Evolutionary conservation across 1,140 invertebrate species (phyloP).

Genomic region (Drosophila persimilis): DNA sequence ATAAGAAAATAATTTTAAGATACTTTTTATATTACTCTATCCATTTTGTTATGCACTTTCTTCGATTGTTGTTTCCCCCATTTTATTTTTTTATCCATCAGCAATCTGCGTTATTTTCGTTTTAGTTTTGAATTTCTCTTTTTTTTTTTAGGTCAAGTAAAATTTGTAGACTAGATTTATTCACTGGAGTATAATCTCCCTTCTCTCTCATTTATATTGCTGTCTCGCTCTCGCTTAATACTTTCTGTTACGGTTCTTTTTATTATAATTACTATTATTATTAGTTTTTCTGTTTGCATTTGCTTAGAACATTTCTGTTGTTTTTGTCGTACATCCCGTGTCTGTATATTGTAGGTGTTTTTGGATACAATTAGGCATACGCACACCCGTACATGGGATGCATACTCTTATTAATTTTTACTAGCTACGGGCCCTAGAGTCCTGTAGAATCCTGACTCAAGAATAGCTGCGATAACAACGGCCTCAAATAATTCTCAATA

Average conservation of each 20-base stretch:
- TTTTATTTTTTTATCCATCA: neutral
- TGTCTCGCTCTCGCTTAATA: constrained; percentile 50
- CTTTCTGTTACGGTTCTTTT: constrained; percentile 58
- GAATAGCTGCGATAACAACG: constrained; percentile 54
- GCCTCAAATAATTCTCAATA: constrained; percentile 40
- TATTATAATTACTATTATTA: constrained; percentile 14
- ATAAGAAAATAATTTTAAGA: constrained; percentile 76
- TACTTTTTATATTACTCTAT: constrained; percentile 31
- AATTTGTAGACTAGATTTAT: constrained; percentile 72
- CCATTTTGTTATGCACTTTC: neutral
- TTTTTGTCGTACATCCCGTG: constrained; percentile 8
- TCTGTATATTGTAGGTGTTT: constrained; percentile 10
- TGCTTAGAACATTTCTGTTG: constrained; percentile 14
- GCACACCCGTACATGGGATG: constrained; percentile 15
- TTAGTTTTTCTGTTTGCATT: constrained; percentile 40
- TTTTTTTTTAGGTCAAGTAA: constrained; percentile 63
- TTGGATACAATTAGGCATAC: constrained; percentile 29
- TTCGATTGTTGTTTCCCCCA: neutral
- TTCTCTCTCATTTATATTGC: constrained; percentile 21
- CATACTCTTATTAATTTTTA: constrained; percentile 46
- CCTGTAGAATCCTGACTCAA: constrained; percentile 46
- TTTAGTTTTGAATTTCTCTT: constrained; percentile 24
- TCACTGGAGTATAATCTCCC: constrained; percentile 35
- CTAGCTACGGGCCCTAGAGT: constrained; percentile 51
- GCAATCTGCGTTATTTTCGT: neutral